These are phyloP conservation scores for Malaclemys terrapin DNA, from an alignment of 2,113 vertebrate genomes.

Conservation along the genomic window DNA sequence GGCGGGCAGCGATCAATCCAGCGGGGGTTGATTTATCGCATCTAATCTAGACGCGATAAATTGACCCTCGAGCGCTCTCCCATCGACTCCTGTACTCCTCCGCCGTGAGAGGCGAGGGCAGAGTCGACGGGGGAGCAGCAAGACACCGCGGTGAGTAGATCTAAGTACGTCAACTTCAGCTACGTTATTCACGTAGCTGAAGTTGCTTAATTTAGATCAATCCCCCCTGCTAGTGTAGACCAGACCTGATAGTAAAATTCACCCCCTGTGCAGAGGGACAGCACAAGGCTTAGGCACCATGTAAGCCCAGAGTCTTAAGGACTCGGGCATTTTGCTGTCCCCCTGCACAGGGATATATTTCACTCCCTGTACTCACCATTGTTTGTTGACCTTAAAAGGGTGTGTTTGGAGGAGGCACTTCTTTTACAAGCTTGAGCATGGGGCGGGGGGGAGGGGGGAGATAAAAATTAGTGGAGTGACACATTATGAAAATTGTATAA, in stretches of 20 bases:
- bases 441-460: neutral
- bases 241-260: neutral
- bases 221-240: too few relatives aligned
- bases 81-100: too few relatives aligned
- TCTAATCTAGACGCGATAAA: too few relatives aligned
- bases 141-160: too few relatives aligned
- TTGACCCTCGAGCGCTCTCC: too few relatives aligned
- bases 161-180: too few relatives aligned
- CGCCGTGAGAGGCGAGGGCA: too few relatives aligned
- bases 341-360: fast-evolving
- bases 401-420: neutral
- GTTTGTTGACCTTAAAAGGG: neutral
- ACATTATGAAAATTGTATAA: neutral
- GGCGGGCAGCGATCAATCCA: too few relatives aligned
- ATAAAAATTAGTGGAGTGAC: neutral
- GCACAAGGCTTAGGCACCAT: neutral
- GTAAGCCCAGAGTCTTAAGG: neutral
- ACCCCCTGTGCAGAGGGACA: neutral
- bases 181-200: too few relatives aligned
- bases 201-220: too few relatives aligned
- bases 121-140: too few relatives aligned
- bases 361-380: fast-evolving
- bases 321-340: neutral
- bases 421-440: neutral
- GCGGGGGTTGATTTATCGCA: too few relatives aligned